phyloP scores from a whole-genome alignment of 1,140 invertebrate genomes.

The Lepidurus apus region DNA sequence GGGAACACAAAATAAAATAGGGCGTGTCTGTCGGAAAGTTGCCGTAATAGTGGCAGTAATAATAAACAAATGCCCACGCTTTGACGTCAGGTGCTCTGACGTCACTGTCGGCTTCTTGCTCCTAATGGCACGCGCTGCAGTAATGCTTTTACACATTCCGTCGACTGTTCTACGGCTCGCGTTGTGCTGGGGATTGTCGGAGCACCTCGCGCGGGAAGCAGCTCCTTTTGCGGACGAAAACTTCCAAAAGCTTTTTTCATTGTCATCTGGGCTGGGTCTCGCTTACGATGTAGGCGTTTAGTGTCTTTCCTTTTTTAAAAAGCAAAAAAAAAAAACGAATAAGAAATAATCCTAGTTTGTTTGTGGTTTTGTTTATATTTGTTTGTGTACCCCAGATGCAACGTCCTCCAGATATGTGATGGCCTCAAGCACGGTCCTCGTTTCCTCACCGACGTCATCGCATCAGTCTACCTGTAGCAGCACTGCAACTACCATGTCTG shows the following conservation, averaged over 20 bases:
- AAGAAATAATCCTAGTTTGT: background rate
- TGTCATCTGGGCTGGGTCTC: background rate
- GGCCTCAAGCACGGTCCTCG: background rate
- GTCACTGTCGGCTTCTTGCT: background rate
- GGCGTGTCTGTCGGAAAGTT: background rate
- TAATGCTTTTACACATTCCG: conserved; percentile 3
- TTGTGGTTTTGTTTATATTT: background rate
- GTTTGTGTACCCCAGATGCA: background rate
- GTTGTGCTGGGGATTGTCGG: background rate
- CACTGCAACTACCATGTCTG: background rate
- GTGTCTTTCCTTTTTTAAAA: no score
- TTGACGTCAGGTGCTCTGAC: conserved; percentile 3
- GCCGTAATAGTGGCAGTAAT: conserved; percentile 9
- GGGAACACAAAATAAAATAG: background rate
- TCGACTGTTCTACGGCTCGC: background rate
- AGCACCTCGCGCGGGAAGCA: background rate
- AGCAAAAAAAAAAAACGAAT: no score
- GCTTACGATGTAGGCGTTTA: no score
- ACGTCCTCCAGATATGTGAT: background rate
- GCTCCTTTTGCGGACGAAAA: background rate
- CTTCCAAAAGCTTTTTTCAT: background rate
- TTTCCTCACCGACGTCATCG: conserved; percentile 11
- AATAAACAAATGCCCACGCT: conserved; percentile 22
- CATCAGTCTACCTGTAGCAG: conserved; percentile 11
- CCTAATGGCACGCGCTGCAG: conserved; percentile 8